Base-by-base conservation (phyloP, 2,797 vertebrate species). In the Notoglanidium macrostoma region DNA sequence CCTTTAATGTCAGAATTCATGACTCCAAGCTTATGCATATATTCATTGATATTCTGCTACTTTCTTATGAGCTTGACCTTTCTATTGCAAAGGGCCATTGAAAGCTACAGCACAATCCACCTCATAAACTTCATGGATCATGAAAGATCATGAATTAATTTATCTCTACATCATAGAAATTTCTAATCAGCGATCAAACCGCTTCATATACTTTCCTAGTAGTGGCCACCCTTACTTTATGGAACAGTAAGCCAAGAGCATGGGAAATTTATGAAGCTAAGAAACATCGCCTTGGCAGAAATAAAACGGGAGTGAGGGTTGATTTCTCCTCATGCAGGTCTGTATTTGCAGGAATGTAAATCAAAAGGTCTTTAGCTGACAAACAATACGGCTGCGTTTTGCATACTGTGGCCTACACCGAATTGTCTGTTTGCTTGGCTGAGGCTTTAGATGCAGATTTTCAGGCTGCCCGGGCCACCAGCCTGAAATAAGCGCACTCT, bases 401-500 rank as follows among this genome's bases (percentile, higher is more conserved):
- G 89, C 77, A 88, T 59, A 83, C 67, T 46, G 63, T 81, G 83
- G 68, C 57, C 63, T 67, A 85, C 54, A 87, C 85, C 61, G 57
- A 91, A 89, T 90, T 84, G 79, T 68, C 77, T 90, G 68, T 90
- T 74, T 85, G 88, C 90, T 90, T 91, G 78, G 82, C 88, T 78
- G 86, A 92, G 65, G 88, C 87, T 84, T 86, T 91, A 77, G 84
- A 85, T 73, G 88, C 87, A 85, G 88, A 80, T 54, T 72, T 68
- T 83, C 46, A 2, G 40, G 19, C 32, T 73, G 81, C 87, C 89
- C 85, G 84, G 87, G 84, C 85, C 89, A 92, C 86, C 68, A 89
- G 78, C 88, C 87, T 86, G 87, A 92, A 93, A 92, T 92, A 93
- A 92, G 89, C 87, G 87, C 90, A 86, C 87, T 87, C 76, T 73